Conservation (phyloP, 1,140 invertebrate genomes). For the Formica exsecta region DNA sequence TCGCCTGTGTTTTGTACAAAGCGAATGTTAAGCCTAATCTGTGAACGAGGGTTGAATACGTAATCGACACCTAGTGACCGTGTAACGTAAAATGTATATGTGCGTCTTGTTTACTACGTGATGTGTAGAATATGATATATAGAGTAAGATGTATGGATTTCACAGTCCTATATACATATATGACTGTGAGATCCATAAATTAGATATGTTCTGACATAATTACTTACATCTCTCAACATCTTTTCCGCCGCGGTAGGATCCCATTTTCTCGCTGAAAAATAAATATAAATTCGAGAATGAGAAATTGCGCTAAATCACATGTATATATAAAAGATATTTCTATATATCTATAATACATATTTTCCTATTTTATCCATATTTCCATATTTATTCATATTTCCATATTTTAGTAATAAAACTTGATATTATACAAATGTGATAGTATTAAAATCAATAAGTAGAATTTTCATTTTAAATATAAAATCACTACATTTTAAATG, state of each 20-base stretch:
- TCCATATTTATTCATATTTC: no score
- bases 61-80: background rate
- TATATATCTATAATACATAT: background rate
- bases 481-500: background rate
- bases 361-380: no score
- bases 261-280: constrained; percentile 92
- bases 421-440: background rate
- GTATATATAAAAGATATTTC: background rate
- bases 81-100: background rate
- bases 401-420: background rate
- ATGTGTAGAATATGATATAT: no score
- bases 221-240: constrained; percentile 94
- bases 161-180: background rate
- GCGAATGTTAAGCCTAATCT: constrained; percentile 9
- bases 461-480: background rate
- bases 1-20: constrained; percentile 34
- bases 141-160: no score
- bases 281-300: background rate
- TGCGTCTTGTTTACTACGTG: background rate
- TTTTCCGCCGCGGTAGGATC: constrained; percentile 93
- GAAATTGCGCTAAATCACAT: background rate
- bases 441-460: background rate
- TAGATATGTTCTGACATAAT: background rate
- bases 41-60: background rate
- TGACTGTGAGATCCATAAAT: background rate